Base-by-base conservation (phyloP, 2,113 vertebrate species). In the Cottus gobio region DNA sequence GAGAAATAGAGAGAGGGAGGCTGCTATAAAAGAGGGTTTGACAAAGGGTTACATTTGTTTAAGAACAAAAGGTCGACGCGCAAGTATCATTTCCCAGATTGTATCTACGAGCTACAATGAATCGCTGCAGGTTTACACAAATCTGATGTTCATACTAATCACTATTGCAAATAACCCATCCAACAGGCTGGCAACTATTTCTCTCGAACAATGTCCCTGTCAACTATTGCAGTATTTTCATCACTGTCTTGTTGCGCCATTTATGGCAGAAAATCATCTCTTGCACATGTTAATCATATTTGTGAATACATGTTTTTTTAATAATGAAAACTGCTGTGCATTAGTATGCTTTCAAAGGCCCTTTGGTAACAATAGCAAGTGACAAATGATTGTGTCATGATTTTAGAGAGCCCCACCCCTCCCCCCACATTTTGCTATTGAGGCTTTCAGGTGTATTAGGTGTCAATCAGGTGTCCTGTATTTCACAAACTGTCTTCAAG, bases 1-100 rank as follows among this genome's bases (percentile, higher is more conserved):
- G 71, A 77, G 56, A 39, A 46, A 64, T 1, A 54, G 12, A 61
- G 50, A 69, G 67, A 81, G 70, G 60, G 22, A 50, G 22, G 60
- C 56, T 63, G 64, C 50, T 34, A 30, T 31, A 54, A 57, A 71
- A 73, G 44, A 76, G 46, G 36, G 37, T 70, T 46, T 13, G 0
- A 44, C 39, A 57, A 44, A 50, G 44, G 31, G 77, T 69, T 73
- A 2, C 31, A 57, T 75, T 77, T 44, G 24, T 37, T 54, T 11
- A 6, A 28, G 30, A 26, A 48, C 12, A 68, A 68, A 54, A 68
- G 30, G 26, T 26, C 1, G 0, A 37, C 15, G 28, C 26, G 30
- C 48, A 75, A 36, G 73, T 65, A 52, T 52, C 12, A 61, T 73
- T 58, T 12, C 10, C n/a, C 31, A 67, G n/a, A 44, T 75, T 60